Percentiles rank a stretch among this genome's conserved stretches.
These are phyloP conservation scores for Serinus canaria DNA, from an alignment of 2,113 vertebrate species.

Conservation along the genomic window DNA sequence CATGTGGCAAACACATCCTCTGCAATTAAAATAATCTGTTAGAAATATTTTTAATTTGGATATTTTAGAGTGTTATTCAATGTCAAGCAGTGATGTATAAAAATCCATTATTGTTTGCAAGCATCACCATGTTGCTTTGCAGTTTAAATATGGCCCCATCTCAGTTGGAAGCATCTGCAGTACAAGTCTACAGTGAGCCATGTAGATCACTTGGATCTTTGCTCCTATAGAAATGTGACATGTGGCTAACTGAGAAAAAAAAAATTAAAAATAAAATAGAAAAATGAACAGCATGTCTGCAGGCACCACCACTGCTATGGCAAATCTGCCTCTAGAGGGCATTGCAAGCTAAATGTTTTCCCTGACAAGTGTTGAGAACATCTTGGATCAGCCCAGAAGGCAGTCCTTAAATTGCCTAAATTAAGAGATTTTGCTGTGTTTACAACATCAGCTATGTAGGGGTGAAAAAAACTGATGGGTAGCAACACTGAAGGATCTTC, in stretches of 20 bases:
- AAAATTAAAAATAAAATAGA: fast-evolving
- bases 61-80: not conserved
- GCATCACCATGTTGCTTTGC: not conserved
- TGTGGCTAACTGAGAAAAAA: fast-evolving
- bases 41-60: not conserved
- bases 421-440: conserved; percentile 6
- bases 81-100: not conserved
- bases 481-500: not conserved
- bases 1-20: not conserved
- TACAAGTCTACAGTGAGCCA: not conserved
- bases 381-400: not conserved
- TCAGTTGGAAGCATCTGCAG: not conserved
- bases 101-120: not conserved
- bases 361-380: not conserved
- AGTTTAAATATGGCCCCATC: not conserved
- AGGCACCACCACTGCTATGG: not conserved
- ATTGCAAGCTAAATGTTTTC: conserved; percentile 56
- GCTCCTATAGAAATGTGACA: not conserved
- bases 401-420: not conserved
- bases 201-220: not conserved
- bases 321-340: conserved; percentile 59
- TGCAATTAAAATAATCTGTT: not conserved
- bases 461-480: not conserved
- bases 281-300: not conserved
- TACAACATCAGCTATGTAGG: not conserved